Conservation (phyloP, 1,140 invertebrate genomes). For the Megathymus violae region DNA sequence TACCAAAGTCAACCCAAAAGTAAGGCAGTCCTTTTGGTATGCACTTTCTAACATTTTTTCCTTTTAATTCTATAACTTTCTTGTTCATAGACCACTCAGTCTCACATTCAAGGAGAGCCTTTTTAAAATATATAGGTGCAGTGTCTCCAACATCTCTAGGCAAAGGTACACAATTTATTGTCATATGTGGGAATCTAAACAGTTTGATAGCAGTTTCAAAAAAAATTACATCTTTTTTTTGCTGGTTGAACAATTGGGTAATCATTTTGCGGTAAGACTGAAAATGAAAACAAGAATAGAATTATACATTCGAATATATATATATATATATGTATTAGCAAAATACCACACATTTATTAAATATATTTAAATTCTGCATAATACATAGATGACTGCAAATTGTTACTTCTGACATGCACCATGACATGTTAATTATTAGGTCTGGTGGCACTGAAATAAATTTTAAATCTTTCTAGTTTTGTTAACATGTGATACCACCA, state of each 20-base stretch:
- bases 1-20: constrained; percentile 96
- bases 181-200: constrained; percentile 92
- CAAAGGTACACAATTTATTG: constrained; percentile 94
- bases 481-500: too few species aligned
- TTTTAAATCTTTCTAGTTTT: too few species aligned
- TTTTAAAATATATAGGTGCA: constrained; percentile 98
- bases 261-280: constrained; percentile 90
- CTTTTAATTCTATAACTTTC: constrained; percentile 94
- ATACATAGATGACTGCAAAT: too few species aligned
- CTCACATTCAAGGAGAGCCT: constrained; percentile 97
- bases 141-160: constrained; percentile 91
- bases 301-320: too few species aligned
- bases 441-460: too few species aligned
- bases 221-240: constrained; percentile 93
- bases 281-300: constrained; percentile 40
- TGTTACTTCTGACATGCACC: too few species aligned
- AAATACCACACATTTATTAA: too few species aligned
- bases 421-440: too few species aligned
- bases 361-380: too few species aligned
- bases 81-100: constrained; percentile 97
- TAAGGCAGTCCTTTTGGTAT: constrained; percentile 98
- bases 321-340: too few species aligned
- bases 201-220: constrained; percentile 94
- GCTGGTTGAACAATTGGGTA: constrained; percentile 89
- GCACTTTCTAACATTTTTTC: constrained; percentile 89